Percentiles rank a stretch among this genome's conserved stretches.
Evolutionary conservation across 1,140 invertebrate species (phyloP).

Genomic region (Drosophila setifemur): DNA sequence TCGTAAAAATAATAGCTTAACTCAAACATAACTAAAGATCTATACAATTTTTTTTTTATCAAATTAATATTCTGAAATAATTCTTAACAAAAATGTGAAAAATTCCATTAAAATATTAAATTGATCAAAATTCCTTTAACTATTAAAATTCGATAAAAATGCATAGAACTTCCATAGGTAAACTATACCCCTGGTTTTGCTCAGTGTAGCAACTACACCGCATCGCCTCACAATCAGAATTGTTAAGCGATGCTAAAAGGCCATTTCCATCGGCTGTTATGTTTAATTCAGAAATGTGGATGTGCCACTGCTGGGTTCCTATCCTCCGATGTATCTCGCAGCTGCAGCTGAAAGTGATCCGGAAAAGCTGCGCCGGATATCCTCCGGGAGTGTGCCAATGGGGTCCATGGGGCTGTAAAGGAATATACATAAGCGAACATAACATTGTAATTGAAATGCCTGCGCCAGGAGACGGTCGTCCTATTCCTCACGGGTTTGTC

Average conservation of each 20-base stretch:
- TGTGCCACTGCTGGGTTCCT: not conserved
- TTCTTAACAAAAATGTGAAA: too few species aligned
- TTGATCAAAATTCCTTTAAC: too few species aligned
- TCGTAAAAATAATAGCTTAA: too few species aligned
- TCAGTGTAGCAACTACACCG: not conserved
- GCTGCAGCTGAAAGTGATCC: constrained; percentile 21
- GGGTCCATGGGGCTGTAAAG: constrained; percentile 14
- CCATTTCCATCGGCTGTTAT: constrained; percentile 10
- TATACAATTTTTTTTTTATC: too few species aligned
- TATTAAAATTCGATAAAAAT: too few species aligned
- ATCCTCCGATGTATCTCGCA: constrained; percentile 6
- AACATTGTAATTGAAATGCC: constrained; percentile 37
- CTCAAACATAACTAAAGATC: too few species aligned
- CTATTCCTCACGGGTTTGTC: constrained; percentile 11
- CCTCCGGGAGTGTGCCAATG: constrained; percentile 46
- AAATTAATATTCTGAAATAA: too few species aligned
- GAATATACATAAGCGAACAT: constrained; percentile 3
- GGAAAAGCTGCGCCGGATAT: constrained; percentile 26
- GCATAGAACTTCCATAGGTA: too few species aligned
- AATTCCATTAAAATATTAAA: too few species aligned
- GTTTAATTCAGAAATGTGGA: constrained; percentile 26
- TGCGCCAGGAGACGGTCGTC: not conserved
- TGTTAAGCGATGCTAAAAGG: not conserved
- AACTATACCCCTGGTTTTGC: too few species aligned
- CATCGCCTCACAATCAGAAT: constrained; percentile 8